Evolutionary conservation across 2,888 invertebrate genomes (phyloP), one percentile per base, ranked within the genome.

Genomic region (Sialis fuliginosa): DNA sequence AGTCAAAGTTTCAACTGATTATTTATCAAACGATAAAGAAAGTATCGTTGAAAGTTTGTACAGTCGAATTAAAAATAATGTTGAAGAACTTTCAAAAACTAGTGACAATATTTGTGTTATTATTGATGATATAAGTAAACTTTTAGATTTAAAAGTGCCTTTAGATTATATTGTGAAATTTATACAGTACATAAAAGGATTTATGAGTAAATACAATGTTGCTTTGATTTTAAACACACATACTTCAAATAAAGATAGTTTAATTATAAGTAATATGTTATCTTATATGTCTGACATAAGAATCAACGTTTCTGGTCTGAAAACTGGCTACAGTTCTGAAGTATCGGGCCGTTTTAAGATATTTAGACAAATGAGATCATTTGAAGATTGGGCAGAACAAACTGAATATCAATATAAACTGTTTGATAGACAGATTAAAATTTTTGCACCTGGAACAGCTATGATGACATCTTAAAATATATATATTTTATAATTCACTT

Each of bases 81-180:
- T 70, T 47, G 48, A 56, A 13, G 55, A 57, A 40, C 61, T 71
- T 51, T 55, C 62, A 48, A 58, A 65, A 52, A 60, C 61, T 47
- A 57, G 62, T 54, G 55, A 60, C 52, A 59, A 64, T 49, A 68
- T 74, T 1, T 71, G 73, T 52, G 61, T 85, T 41, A 69, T 86
- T 43, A 64, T 85, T 48, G 86, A 86, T 60, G 84, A 85, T 57
- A 56, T 85, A 30, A 76, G 79, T 51, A 81, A 83, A 59, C 65
- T 86, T 32, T 69, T 79, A 57, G 79, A 82, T 61, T 63, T 84
- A 50, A 74, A 72, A 42, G 68, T 72, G 41, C 68, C 64, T 54
- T 55, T 75, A 1, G 66, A 59, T 52, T 67, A 74, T 54, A 66
- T 77, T 1, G 69, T 69, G 54, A 56, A 52, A 40, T 72, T 75